Conservation (phyloP, 2,113 vertebrate species). For the Dicaeum eximium region DNA sequence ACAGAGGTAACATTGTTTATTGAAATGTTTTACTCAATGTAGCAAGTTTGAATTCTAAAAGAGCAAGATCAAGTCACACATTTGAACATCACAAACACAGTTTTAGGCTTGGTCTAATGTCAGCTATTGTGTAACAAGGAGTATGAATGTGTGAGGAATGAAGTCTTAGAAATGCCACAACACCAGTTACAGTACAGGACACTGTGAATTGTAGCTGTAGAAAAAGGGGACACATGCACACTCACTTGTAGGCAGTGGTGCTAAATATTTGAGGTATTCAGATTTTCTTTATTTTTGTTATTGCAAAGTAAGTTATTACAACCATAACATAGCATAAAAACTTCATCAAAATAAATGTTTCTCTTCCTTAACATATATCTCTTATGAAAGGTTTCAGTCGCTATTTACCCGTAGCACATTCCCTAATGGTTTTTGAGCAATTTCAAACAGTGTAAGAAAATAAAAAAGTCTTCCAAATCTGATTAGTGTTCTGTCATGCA, state of each 20-base stretch:
- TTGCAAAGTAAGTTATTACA: not conserved
- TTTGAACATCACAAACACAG: accelerated
- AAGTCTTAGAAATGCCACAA: not conserved
- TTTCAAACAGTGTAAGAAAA: not conserved
- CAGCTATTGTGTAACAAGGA: not conserved
- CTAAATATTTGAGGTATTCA: not conserved
- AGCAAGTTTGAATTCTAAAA: not conserved
- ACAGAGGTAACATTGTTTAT: not conserved
- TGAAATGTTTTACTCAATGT: not conserved
- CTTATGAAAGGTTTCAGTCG: not conserved
- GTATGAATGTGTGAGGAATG: not conserved
- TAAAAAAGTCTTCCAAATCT: not conserved
- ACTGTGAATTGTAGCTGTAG: not conserved
- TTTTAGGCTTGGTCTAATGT: not conserved
- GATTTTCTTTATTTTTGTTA: not conserved
- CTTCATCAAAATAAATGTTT: not conserved
- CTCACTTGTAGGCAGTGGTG: not conserved
- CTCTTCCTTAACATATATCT: not conserved
- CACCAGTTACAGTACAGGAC: not conserved
- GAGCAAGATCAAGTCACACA: not conserved
- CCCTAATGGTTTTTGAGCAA: not conserved
- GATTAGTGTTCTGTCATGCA: not conserved
- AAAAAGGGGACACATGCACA: not conserved
- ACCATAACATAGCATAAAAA: not conserved
- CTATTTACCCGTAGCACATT: not conserved